A percentile compares a stretch with the other conserved stretches of the same genome.
These are phyloP conservation scores for Laticauda laticaudata DNA, from an alignment of 2,113 vertebrate genomes.

Conservation along the genomic window DNA sequence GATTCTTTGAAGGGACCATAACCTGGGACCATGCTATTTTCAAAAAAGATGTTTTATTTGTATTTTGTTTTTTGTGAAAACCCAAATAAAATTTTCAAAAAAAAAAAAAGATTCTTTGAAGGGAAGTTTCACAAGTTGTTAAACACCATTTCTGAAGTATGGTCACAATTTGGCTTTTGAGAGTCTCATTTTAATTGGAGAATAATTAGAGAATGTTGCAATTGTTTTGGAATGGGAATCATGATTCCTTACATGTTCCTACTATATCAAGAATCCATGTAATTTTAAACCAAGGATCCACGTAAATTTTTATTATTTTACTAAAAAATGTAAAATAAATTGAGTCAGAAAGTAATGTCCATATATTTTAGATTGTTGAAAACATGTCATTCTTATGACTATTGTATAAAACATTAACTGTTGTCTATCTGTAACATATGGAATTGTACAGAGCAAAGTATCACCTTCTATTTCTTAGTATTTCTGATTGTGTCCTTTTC, in stretches of 20 bases:
- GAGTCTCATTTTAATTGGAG: not conserved
- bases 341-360: not conserved
- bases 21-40: too few species aligned
- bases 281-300: not conserved
- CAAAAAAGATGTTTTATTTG: too few species aligned
- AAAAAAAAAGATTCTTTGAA: not conserved
- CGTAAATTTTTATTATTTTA: not conserved
- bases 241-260: not conserved
- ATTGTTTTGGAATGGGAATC: not conserved
- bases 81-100: too few species aligned
- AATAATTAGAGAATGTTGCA: not conserved
- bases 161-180: not conserved
- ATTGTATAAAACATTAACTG: not conserved
- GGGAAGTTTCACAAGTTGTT: not conserved
- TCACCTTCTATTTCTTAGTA: not conserved
- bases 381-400: not conserved
- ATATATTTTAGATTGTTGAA: not conserved
- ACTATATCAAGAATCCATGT: not conserved
- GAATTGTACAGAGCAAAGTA: not conserved
- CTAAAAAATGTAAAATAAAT: not conserved
- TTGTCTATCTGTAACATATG: not conserved
- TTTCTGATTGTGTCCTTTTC: slow-evolving; percentile 27
- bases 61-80: too few species aligned
- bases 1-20: not conserved
- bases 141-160: not conserved